Percentiles rank a stretch among this genome's conserved stretches.
Conservation (phyloP, 1,140 invertebrate genomes). For the Trialeurodes vaporariorum region DNA sequence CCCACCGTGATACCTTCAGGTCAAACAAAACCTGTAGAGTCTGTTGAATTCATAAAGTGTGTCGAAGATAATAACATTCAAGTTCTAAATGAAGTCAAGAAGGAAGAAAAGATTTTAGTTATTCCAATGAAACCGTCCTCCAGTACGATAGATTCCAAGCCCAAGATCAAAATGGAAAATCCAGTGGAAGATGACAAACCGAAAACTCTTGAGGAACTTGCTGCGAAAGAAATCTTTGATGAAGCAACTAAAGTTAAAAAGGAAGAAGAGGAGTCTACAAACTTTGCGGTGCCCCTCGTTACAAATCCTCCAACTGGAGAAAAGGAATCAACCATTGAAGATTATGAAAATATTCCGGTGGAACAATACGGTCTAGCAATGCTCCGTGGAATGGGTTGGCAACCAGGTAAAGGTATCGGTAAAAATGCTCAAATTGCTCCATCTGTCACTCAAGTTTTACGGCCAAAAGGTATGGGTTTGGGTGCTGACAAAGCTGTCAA, state of each 20-base stretch:
- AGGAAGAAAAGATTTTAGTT: slow-evolving; percentile 16
- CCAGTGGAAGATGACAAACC: slow-evolving; percentile 23
- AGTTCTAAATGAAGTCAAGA: slow-evolving; percentile 25
- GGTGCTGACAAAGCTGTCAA: slow-evolving; percentile 64
- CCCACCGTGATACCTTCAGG: slow-evolving; percentile 36
- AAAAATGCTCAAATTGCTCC: slow-evolving; percentile 36
- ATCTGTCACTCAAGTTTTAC: slow-evolving; percentile 43
- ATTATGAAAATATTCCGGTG: slow-evolving; percentile 84
- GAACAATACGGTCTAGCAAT: slow-evolving; percentile 81
- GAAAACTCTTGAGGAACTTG: slow-evolving; percentile 40
- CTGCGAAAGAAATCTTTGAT: slow-evolving; percentile 42
- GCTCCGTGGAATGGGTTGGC: slow-evolving; percentile 91
- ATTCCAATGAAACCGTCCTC: slow-evolving; percentile 20
- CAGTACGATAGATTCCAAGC: slow-evolving; percentile 12
- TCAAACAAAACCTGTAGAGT: slow-evolving; percentile 25
- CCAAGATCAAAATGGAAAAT: slow-evolving; percentile 29
- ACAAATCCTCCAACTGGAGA: slow-evolving; percentile 40
- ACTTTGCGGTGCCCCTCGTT: slow-evolving; percentile 40
- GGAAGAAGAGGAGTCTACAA: slow-evolving; percentile 29
- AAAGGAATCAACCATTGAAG: slow-evolving; percentile 60
- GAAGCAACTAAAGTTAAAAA: slow-evolving; percentile 34
- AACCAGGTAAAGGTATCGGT: slow-evolving; percentile 55
- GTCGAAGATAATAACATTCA: slow-evolving; percentile 60
- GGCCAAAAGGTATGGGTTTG: slow-evolving; percentile 83
- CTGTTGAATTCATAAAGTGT: slow-evolving; percentile 56